Base-by-base conservation (phyloP, 2,888 invertebrate genomes). In the Oligia latruncula region DNA sequence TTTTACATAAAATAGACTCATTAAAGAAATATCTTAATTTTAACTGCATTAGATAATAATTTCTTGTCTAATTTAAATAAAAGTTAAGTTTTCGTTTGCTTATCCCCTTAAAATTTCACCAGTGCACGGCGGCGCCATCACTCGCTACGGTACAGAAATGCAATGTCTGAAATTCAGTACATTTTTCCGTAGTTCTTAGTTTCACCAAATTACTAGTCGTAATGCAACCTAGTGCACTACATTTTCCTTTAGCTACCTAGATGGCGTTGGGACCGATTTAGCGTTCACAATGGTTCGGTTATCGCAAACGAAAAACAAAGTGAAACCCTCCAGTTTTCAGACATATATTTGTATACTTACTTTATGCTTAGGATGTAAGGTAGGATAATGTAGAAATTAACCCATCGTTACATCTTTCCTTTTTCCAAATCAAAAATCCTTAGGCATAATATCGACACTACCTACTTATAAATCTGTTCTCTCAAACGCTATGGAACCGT, bases 281-380 rank as follows among this genome's bases (percentile, higher is more conserved):
- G 29, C 52, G 55, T 60, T 23, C 67, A 35, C 60, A 55, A 60
- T 55, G 43, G 60, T 80, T 67, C 46, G 35, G 72, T 67, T 80
- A 35, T 67, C 1, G 0, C 23, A 11, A 23, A 11, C 11, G 9
- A 35, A 35, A 35, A 35, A 35, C 35, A 35, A 35, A 35, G 4
- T 3, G 35, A 35, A 35, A 35, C 35, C 35, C 35, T 35, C 35
- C 35, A 35, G 23, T 43, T 40, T 60, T 60, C 52, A 72, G 66
- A 80, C 35, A 43, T 65, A 78, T 79, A 60, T 78, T 71, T 79
- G 65, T 79, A 1, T 79, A 71, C 64, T 65, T n/a, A n/a, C n/a
- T 79, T 49, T 78, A 64, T 71, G 58, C 40, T 11, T 78, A 70
- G 55, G 6, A 78, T 58, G 65, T 78, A 65, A 40, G 17, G 0